Conservation (phyloP, 2,797 vertebrate genomes). For the Xenops minutus region DNA sequence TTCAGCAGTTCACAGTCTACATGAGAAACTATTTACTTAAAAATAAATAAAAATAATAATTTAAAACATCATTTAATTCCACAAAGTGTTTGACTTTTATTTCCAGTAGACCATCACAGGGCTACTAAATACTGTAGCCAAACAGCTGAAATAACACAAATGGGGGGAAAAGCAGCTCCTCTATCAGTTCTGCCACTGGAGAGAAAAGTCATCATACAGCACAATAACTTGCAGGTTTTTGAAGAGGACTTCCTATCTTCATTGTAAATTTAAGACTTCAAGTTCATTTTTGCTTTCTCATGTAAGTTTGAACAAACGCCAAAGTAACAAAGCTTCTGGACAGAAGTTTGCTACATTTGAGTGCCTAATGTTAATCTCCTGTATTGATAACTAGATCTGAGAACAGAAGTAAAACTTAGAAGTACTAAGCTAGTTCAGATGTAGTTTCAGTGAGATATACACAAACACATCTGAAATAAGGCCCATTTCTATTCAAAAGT, state of each 20-base stretch:
- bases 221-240: neutral
- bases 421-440: neutral
- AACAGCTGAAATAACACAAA: neutral
- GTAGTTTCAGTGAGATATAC: neutral
- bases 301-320: neutral
- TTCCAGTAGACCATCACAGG: neutral
- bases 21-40: neutral
- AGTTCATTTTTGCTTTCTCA: neutral
- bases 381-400: neutral
- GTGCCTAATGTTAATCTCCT: neutral
- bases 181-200: neutral
- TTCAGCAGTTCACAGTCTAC: neutral
- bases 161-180: neutral
- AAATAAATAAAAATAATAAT: neutral
- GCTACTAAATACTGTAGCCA: neutral
- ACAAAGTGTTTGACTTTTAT: neutral
- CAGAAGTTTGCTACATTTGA: neutral
- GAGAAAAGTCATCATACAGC: neutral
- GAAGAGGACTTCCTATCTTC: neutral
- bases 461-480: neutral
- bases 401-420: neutral
- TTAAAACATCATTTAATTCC: neutral
- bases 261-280: neutral
- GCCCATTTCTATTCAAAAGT: neutral
- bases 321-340: neutral